Evolutionary conservation across 2,113 vertebrate species (phyloP), one percentile per base, ranked within the genome.

Genomic region (Macrotis lagotis): DNA sequence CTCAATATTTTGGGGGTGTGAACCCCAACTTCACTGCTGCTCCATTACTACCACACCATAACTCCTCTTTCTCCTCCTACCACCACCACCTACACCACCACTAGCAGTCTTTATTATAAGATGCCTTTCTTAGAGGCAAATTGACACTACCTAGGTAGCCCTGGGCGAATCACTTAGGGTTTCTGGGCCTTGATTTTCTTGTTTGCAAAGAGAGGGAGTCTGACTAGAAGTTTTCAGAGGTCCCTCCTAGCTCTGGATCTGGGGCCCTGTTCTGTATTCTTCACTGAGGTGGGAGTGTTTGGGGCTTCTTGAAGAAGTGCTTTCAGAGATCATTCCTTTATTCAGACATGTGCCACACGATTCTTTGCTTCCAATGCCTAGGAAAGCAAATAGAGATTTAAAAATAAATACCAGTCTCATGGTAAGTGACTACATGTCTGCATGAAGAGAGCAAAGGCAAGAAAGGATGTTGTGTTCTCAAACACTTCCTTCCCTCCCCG

Each of bases 311-410:
- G 49, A 90, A 55, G 1, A 8, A 1, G 26, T 44, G 4, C 25
- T 31, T 90, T 28, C 1, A 37, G 51, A 48, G 37, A 90, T 51
- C 90, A 92, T 91, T 74, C 93, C 96, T 90, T 50, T 88, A 83
- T 83, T 83, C 66, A 44, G 83, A 95, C 91, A 92, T 8, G 0
- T 50, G 26, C 88, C 94, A 94, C 2, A 19, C 3, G 37, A 83
- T 44, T 95, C 97, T 96, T 0, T 96, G 91, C 93, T 93, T 93
- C 92, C 92, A 49, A 48, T 48, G 89, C 44, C 91, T 96, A 26
- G 49, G 48, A 95, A 74, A 94, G 94, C 88, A 88, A 92, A 92
- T 44, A 24, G 96, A 95, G 90, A 49, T 91, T 95, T 94, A 2
- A 94, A 91, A 96, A 94, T 91, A 95, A 94, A 91, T 26, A 53